Evolutionary conservation across 2,797 vertebrate genomes (phyloP).

Genomic region (Falco rusticolus): DNA sequence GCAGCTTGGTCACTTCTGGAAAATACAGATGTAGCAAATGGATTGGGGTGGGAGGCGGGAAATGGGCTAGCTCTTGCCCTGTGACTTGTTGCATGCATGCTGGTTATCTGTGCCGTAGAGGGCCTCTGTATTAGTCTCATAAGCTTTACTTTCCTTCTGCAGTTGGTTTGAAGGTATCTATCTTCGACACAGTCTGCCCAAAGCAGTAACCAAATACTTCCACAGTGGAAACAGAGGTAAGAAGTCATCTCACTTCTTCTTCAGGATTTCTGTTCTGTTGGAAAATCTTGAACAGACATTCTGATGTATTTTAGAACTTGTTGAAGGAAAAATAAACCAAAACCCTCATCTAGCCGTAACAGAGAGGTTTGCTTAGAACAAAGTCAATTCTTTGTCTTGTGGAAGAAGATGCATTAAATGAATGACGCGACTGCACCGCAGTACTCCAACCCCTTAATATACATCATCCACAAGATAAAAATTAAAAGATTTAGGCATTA

Average conservation of each 20-base stretch:
- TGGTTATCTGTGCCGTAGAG: not conserved
- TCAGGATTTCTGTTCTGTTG: not conserved
- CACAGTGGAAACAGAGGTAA: fast-evolving
- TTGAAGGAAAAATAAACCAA: not conserved
- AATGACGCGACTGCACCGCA: not conserved
- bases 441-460: not conserved
- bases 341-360: fast-evolving
- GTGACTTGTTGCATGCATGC: fast-evolving
- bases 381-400: not conserved
- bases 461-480: too few species aligned
- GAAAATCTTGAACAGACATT: not conserved
- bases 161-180: not conserved
- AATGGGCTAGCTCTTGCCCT: not conserved
- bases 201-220: not conserved
- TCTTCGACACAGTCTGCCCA: not conserved
- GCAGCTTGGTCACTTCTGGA: not conserved
- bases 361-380: not conserved
- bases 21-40: not conserved
- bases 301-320: not conserved
- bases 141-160: not conserved
- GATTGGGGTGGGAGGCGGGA: too few species aligned
- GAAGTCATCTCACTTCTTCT: not conserved
- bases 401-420: fast-evolving
- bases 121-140: fast-evolving
- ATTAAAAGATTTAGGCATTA: not conserved